Evolutionary conservation across 1,140 invertebrate species (phyloP).

Genomic region (Drosophila repletoides): DNA sequence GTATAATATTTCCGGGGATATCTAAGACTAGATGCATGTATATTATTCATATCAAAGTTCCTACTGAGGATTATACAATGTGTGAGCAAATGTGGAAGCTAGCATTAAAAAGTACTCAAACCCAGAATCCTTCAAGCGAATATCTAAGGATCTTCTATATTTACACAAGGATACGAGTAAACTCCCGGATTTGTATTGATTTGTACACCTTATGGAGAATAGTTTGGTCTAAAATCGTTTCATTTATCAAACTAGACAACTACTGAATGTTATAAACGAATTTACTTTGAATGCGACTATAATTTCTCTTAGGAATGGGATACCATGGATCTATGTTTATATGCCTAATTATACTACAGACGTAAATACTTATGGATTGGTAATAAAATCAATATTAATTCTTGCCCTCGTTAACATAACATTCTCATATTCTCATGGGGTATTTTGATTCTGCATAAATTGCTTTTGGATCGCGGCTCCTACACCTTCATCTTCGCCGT

Average conservation of each 20-base stretch:
- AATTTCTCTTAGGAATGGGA: slow-evolving; percentile 26
- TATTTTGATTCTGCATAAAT: slow-evolving; percentile 49
- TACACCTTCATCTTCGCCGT: too few relatives aligned
- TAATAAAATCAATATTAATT: slow-evolving; percentile 36
- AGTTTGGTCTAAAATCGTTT: slow-evolving; percentile 53
- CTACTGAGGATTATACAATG: slow-evolving; percentile 44
- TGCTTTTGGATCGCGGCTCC: slow-evolving; percentile 36
- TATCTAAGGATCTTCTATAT: background rate
- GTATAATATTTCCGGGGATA: slow-evolving; percentile 30
- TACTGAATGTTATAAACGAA: slow-evolving; percentile 37
- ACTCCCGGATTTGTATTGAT: slow-evolving; percentile 20
- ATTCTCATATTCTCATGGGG: slow-evolving; percentile 22
- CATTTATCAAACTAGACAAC: slow-evolving; percentile 45
- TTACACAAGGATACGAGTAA: background rate
- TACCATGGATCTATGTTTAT: slow-evolving; percentile 38
- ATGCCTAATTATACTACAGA: slow-evolving; percentile 29
- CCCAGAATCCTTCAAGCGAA: background rate
- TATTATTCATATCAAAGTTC: background rate
- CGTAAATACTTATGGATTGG: slow-evolving; percentile 41
- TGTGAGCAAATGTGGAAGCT: slow-evolving; percentile 22
- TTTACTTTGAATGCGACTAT: slow-evolving; percentile 1
- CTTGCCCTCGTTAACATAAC: slow-evolving; percentile 30
- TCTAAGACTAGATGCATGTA: slow-evolving; percentile 20
- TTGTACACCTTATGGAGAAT: slow-evolving; percentile 64
- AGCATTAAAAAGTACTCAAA: slow-evolving; percentile 1